These are phyloP conservation scores for Camptogramma bilineatum DNA, from an alignment of 2,888 invertebrate species.

Conservation along the genomic window DNA sequence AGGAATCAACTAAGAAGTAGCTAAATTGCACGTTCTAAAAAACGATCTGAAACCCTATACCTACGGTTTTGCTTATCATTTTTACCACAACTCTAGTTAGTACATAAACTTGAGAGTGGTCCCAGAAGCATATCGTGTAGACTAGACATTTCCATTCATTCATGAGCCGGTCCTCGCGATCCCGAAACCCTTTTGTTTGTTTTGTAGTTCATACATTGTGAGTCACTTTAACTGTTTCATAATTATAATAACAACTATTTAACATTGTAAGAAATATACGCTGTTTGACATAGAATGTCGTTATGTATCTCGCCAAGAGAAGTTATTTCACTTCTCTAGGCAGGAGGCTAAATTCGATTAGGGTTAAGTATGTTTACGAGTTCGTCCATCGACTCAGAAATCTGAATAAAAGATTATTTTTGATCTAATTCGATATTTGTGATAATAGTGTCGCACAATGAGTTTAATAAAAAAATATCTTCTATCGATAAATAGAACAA, in stretches of 20 bases:
- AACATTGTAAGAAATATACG: background rate
- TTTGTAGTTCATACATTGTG: slow-evolving; percentile 42
- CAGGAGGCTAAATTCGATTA: background rate
- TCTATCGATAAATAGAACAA: slow-evolving; percentile 20
- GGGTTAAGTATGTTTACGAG: background rate
- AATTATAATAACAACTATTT: background rate
- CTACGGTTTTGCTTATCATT: too few species aligned
- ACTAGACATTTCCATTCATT: slow-evolving; percentile 69
- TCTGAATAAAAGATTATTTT: slow-evolving; percentile 18
- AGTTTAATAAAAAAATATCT: slow-evolving; percentile 15
- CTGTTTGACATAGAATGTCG: too few species aligned
- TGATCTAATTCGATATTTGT: background rate
- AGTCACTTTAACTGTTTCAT: slow-evolving; percentile 42
- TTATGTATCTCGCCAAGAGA: background rate
- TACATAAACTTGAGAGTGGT: slow-evolving; percentile 61
- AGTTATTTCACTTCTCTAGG: background rate
- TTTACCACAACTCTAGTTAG: too few species aligned
- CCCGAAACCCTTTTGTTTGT: slow-evolving; percentile 48
- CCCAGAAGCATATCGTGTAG: slow-evolving; percentile 68
- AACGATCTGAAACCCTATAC: too few species aligned
- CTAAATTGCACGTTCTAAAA: too few species aligned
- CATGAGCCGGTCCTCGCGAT: slow-evolving; percentile 64
- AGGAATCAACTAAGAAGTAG: too few species aligned
- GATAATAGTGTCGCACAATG: slow-evolving; percentile 19
- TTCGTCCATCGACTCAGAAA: slow-evolving; percentile 20